phyloP scores from a whole-genome alignment of 2,797 vertebrate species.

The Tadarida brasiliensis region DNA sequence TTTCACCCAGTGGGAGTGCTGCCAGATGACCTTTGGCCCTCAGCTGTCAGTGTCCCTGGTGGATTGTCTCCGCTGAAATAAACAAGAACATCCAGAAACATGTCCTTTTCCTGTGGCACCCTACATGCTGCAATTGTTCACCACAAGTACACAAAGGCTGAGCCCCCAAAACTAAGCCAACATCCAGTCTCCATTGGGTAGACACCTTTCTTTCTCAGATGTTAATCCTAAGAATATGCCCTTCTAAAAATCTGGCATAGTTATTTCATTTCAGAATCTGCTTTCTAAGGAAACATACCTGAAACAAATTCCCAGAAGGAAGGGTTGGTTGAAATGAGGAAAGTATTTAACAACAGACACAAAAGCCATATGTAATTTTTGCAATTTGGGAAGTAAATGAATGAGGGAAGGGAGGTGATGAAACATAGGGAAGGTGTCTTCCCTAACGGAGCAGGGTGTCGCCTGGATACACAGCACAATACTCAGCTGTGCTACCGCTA shows the following conservation, averaged over 20 bases:
- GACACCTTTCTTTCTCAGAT: background rate
- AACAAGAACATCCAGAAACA: background rate
- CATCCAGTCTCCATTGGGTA: background rate
- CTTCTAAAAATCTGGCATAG: background rate
- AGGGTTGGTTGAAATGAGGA: background rate
- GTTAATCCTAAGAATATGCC: background rate
- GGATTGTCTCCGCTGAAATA: background rate
- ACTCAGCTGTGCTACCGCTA: background rate
- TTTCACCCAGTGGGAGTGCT: background rate
- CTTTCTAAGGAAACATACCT: background rate
- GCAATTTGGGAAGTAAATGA: background rate
- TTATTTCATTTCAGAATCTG: background rate
- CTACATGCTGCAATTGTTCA: background rate
- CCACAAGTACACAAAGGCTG: background rate
- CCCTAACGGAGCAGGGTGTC: accelerated
- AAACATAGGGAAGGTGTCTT: background rate
- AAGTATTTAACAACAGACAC: background rate
- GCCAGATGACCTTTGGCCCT: too few species aligned
- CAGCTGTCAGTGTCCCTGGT: background rate
- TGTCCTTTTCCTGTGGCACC: background rate
- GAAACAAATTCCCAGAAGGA: background rate
- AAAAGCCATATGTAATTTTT: background rate
- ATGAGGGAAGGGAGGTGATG: background rate
- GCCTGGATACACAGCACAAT: background rate
- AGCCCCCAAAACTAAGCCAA: background rate